Base-by-base conservation (phyloP, 2,888 invertebrate genomes). In the Drosophila buzzatii region DNA sequence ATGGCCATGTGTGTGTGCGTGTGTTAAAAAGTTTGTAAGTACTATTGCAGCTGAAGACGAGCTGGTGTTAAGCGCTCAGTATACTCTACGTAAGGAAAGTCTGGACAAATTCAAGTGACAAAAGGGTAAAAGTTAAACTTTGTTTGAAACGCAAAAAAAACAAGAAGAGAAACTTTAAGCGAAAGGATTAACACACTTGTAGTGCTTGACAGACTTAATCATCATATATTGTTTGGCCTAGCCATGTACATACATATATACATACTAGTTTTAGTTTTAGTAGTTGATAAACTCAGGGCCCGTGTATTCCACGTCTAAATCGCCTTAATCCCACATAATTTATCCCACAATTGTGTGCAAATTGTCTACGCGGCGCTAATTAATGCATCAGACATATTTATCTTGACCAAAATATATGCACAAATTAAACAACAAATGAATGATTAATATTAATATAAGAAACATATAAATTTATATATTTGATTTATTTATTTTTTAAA, bases 21-120 rank as follows among this genome's bases (percentile, higher is more conserved):
- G 52, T 52, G 44, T 53, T 57, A 57, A 57, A 69, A 76, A 69
- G 59, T 52, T 61, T 61, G 51, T 58, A 64, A 70, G 70, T 12
- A 70, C 51, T 63, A 58, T 68, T 63, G 57, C 45, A 64, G 51
- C 49, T 61, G 66, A 58, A 70, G 37, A 67, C 45, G 44, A 61
- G 58, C 44, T 59, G 49, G 37, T 62, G 57, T 51, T 7, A 57
- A 57, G 44, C 60, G 51, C 35, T 56, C 23, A 3, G 27, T 0
- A 60, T 31, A 51, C 53, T 20, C 31, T 49, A 18, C 8, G 3
- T 20, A 9, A 20, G 20, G 9, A 8, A 52, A 12, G 31, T 31
- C 16, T 6, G 47, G 14, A 27, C 41, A 42, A 31, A 39, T 51
- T 12, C 12, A n/a, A 37, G 16, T 18, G 6, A 6, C 27, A 49